Base-by-base conservation (phyloP, 2,888 invertebrate genomes). In the Nomada goodeniana region DNA sequence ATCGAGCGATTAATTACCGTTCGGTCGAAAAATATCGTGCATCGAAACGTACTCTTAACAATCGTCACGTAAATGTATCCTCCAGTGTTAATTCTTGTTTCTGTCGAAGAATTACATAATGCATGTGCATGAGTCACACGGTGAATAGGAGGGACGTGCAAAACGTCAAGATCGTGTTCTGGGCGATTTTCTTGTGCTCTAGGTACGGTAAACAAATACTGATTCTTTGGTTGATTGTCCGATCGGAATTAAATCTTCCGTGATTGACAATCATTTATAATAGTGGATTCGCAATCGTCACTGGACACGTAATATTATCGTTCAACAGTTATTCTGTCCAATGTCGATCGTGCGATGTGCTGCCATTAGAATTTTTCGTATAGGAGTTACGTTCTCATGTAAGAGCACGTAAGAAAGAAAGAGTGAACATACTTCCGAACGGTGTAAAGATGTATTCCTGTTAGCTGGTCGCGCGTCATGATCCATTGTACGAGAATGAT, bases 111-210 rank as follows among this genome's bases (percentile, higher is more conserved):
- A 87, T 88, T 88, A 88, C 70, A 86, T 88, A 88, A 88, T 87
- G 68, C 81, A 84, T 52, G 83, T 83, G 82, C 84, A 87, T 86
- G 86, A 88, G 79, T 87, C 87, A 85, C 83, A 76, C 70, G 76
- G 64, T 61, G 83, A 64, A 80, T 68, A 26, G 73, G 77, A 50
- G 80, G 76, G 77, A 77, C 78, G 82, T 87, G 80, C 23, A 13
- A 86, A 88, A 88, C 87, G 87, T 87, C 87, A 87, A 86, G 86
- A 74, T 82, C 82, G 78, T 83, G 76, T 68, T 76, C 64, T 67
- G 68, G 47, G 44, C 65, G 64, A 68, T 78, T 77, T 59, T 50
- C 50, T 71, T 65, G 67, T 23, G 53, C 77, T 76, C 64, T 76
- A 76, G 63, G 61, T 83, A 80, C 75, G 76, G 59, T 74, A 82